A percentile compares a stretch with the other conserved stretches of the same genome.
Conservation (phyloP, 2,888 invertebrate genomes). For the Tetrapedia diversipes region DNA sequence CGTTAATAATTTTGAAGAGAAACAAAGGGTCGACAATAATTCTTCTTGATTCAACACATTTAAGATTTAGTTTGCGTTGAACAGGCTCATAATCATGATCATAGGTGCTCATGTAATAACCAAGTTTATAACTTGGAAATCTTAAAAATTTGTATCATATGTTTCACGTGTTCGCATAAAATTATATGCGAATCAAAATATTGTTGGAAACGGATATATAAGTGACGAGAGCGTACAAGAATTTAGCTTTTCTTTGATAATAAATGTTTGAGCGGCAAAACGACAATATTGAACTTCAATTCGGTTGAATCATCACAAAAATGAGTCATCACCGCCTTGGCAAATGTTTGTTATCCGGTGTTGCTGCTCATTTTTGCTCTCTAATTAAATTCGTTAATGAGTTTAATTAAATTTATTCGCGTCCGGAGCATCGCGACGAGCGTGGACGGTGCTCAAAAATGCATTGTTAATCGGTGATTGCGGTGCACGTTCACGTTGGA, state of each 20-base stretch:
- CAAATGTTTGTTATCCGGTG: constrained; percentile 1
- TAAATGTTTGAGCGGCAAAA: background rate
- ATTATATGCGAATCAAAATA: too few species aligned
- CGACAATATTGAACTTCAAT: background rate
- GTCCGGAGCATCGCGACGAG: background rate
- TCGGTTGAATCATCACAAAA: background rate
- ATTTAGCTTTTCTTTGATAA: background rate
- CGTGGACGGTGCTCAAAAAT: constrained; percentile 25
- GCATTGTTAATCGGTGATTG: constrained; percentile 38
- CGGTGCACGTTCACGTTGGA: constrained; percentile 19
- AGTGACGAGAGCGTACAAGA: background rate
- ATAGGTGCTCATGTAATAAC: too few species aligned
- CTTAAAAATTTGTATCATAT: too few species aligned
- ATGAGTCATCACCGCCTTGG: background rate
- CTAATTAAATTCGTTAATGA: constrained; percentile 26
- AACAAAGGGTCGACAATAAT: too few species aligned
- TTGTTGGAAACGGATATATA: background rate
- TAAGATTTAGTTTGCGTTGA: too few species aligned
- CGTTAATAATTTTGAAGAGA: too few species aligned
- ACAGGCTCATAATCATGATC: too few species aligned
- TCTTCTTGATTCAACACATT: too few species aligned
- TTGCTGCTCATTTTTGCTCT: constrained; percentile 11
- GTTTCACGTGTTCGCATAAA: too few species aligned
- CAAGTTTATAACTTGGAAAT: too few species aligned
- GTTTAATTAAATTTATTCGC: constrained; percentile 38